Conservation (phyloP, 1,140 invertebrate species). For the Brachionus paranguensis region DNA sequence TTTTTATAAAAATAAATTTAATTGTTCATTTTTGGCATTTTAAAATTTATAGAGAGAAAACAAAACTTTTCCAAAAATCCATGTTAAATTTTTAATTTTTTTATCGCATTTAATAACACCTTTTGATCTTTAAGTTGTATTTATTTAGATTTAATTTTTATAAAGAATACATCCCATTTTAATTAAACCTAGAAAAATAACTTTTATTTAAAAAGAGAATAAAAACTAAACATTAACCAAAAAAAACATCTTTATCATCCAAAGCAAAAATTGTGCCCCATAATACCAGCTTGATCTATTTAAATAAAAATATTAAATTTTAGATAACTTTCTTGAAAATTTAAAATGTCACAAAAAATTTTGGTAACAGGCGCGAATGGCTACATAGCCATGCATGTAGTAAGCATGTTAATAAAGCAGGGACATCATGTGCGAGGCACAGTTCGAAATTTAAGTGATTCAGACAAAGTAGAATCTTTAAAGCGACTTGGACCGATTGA, state of each 20-base stretch:
- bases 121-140: too few relatives aligned
- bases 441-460: not conserved
- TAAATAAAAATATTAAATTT: not conserved
- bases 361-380: conserved; percentile 30
- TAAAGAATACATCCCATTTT: too few relatives aligned
- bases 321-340: not conserved
- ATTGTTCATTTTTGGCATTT: too few relatives aligned
- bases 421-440: conserved; percentile 13
- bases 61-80: too few relatives aligned
- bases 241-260: not conserved
- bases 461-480: not conserved
- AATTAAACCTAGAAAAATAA: too few relatives aligned
- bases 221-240: too few relatives aligned
- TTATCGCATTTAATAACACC: too few relatives aligned
- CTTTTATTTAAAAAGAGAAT: too few relatives aligned
- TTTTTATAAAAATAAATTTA: too few relatives aligned
- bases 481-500: not conserved
- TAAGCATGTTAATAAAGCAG: not conserved
- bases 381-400: conserved; percentile 23
- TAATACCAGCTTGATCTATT: not conserved
- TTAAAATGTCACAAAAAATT: conserved; percentile 26
- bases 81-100: too few relatives aligned
- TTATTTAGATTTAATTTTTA: too few relatives aligned
- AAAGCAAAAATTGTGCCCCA: not conserved
- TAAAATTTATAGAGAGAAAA: too few relatives aligned